Percentiles rank a stretch among this genome's conserved stretches.
Evolutionary conservation across 2,797 vertebrate species (phyloP).

Genomic region (Halcyon leucocephala): DNA sequence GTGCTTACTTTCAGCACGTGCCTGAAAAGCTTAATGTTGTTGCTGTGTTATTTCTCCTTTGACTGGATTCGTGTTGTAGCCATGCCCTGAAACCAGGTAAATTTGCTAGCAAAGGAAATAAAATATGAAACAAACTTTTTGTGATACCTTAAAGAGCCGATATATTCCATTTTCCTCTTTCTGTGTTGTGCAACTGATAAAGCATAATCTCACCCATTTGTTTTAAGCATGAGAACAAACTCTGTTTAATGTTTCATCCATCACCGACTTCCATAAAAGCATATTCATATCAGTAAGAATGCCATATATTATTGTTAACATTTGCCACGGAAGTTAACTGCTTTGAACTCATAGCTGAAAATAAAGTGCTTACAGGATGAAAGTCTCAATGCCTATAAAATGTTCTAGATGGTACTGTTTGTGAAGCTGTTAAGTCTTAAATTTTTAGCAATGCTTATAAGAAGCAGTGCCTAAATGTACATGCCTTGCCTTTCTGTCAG

Average conservation of each 20-base stretch:
- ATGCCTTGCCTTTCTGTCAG: not conserved
- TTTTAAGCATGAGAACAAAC: not conserved
- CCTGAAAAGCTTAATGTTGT: not conserved
- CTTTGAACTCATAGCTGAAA: not conserved
- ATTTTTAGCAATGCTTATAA: not conserved
- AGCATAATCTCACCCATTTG: not conserved
- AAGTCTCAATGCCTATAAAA: not conserved
- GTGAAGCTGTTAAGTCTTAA: not conserved
- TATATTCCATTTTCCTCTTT: not conserved
- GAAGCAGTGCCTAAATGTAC: not conserved
- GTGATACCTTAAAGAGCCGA: not conserved
- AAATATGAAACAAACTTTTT: not conserved
- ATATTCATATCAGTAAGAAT: not conserved
- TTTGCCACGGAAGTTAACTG: not conserved
- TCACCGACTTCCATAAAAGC: not conserved
- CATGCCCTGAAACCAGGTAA: not conserved
- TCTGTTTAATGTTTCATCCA: not conserved
- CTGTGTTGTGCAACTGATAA: not conserved
- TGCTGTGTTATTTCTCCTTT: not conserved
- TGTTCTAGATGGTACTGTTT: not conserved
- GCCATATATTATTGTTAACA: not conserved
- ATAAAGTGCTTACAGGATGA: not conserved
- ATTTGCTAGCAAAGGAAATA: constrained; percentile 28
- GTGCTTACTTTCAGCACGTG: constrained; percentile 29
- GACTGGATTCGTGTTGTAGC: not conserved